Conservation (phyloP, 2,888 invertebrate genomes). For the Eugnorisma glareosa region DNA sequence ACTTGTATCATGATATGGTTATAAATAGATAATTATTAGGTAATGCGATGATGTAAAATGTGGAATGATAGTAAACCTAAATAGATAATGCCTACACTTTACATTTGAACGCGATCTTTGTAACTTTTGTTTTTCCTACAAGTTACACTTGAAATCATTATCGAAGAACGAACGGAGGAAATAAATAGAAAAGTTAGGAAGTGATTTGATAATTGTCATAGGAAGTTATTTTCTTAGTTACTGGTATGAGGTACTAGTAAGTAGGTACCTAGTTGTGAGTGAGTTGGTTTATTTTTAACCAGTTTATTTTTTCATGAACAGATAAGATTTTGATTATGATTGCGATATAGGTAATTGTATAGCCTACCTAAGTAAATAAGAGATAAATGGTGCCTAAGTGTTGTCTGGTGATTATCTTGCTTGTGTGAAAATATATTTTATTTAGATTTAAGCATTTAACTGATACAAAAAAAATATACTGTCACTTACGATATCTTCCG, state of each 20-base stretch:
- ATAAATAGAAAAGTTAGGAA: slow-evolving; percentile 50
- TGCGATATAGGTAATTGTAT: slow-evolving; percentile 23
- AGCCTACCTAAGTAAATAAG: neutral
- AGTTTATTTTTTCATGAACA: neutral
- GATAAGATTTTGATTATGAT: slow-evolving; percentile 36
- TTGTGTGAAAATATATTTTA: slow-evolving; percentile 16
- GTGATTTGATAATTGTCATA: slow-evolving; percentile 33
- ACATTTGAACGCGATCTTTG: slow-evolving; percentile 8
- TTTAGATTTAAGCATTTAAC: neutral
- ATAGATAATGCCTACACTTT: neutral
- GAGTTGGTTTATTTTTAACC: neutral
- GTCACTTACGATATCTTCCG: too few species aligned
- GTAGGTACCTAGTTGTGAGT: neutral
- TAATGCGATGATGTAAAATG: slow-evolving; percentile 32
- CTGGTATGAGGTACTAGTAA: neutral
- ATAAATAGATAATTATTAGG: slow-evolving; percentile 43
- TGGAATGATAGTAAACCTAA: slow-evolving; percentile 21
- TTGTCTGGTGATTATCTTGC: neutral
- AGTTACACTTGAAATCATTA: slow-evolving; percentile 32
- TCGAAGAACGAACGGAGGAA: slow-evolving; percentile 51
- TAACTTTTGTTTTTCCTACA: neutral
- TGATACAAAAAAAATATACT: neutral
- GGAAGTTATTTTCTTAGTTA: slow-evolving; percentile 34
- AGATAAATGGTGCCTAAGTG: slow-evolving; percentile 2
- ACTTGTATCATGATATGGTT: slow-evolving; percentile 15